phyloP scores from a whole-genome alignment of 2,797 vertebrate species.

The Eleutherodactylus coqui region DNA sequence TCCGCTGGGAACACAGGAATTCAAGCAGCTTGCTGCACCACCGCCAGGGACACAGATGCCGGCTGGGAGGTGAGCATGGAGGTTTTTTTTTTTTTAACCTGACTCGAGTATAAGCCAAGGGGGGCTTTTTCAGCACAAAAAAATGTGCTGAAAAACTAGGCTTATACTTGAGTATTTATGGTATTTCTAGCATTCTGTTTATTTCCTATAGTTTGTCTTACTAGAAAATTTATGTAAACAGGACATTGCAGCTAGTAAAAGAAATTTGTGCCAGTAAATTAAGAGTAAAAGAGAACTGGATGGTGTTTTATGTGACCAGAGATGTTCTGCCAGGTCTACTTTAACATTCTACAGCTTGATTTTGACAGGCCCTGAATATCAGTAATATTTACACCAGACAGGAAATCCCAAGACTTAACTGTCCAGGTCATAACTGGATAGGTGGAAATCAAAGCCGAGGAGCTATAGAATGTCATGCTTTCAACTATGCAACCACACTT shows the following conservation, averaged over 20 bases:
- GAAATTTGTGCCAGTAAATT: not conserved
- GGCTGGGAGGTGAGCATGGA: no score
- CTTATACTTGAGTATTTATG: no score
- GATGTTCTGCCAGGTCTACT: not conserved
- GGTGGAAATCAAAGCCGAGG: not conserved
- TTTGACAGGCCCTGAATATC: not conserved
- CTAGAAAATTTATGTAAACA: not conserved
- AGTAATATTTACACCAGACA: not conserved
- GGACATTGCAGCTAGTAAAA: not conserved
- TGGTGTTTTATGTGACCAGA: not conserved
- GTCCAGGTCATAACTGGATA: not conserved
- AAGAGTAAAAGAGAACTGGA: not conserved
- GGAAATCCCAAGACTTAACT: slow-evolving; percentile 20
- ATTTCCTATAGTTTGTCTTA: not conserved
- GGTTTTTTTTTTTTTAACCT: no score
- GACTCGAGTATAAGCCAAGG: no score
- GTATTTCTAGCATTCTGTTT: not conserved
- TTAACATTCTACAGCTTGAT: slow-evolving; percentile 3
- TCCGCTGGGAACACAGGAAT: no score
- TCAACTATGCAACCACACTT: not conserved
- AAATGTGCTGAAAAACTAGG: no score
- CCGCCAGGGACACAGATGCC: no score
- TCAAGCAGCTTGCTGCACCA: no score
- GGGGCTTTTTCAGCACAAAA: no score
- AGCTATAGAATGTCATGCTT: not conserved